Evolutionary conservation across 2,888 invertebrate species (phyloP).

Genomic region (Lacanobia wlatinum): DNA sequence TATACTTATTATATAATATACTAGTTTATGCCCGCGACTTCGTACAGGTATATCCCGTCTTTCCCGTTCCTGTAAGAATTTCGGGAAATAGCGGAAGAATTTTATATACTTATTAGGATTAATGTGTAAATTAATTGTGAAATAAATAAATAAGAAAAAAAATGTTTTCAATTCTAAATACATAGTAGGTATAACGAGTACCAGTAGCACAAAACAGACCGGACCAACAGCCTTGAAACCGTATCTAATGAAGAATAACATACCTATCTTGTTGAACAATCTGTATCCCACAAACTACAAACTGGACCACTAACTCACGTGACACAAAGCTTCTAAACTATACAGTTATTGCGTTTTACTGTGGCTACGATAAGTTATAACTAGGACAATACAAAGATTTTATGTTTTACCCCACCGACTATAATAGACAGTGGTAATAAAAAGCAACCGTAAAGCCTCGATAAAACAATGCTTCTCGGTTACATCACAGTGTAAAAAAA

Average conservation of each 20-base stretch:
- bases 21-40: too few relatives aligned
- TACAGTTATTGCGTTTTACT: conserved; percentile 40
- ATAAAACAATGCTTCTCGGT: conserved; percentile 64
- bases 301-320: conserved; percentile 14
- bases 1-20: too few relatives aligned
- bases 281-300: conserved; percentile 6
- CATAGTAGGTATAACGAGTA: neutral
- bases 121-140: too few relatives aligned
- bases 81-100: too few relatives aligned
- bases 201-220: neutral
- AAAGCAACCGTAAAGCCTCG: conserved; percentile 62
- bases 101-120: too few relatives aligned
- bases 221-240: neutral
- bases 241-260: conserved; percentile 20
- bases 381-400: conserved; percentile 53
- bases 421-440: conserved; percentile 61
- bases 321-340: conserved; percentile 39
- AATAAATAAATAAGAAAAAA: neutral
- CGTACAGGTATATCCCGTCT: too few relatives aligned
- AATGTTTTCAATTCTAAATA: neutral
- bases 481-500: neutral
- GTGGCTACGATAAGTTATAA: conserved; percentile 52
- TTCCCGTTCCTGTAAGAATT: too few relatives aligned
- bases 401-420: conserved; percentile 49
- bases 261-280: conserved; percentile 30